Conservation (phyloP, 1,140 invertebrate species). For the Lordiphosa stackelbergi region DNA sequence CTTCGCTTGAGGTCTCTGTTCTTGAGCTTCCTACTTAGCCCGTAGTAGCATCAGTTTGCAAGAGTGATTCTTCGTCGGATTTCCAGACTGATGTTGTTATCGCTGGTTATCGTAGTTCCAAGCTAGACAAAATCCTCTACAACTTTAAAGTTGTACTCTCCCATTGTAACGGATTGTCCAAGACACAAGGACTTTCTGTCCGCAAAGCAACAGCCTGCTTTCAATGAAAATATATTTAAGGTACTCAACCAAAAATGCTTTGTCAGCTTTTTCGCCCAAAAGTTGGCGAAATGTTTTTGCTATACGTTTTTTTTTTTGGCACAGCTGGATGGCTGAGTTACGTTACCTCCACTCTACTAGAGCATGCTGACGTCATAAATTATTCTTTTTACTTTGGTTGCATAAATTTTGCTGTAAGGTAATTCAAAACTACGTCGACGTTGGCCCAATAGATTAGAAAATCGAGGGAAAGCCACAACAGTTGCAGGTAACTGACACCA, state of each 20-base stretch:
- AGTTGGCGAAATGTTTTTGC: slow-evolving; percentile 29
- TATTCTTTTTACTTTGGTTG: slow-evolving; percentile 4
- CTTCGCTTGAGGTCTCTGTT: too few relatives aligned
- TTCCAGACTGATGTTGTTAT: too few relatives aligned
- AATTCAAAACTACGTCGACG: slow-evolving; percentile 23
- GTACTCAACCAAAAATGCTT: slow-evolving; percentile 1
- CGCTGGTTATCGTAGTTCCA: too few relatives aligned
- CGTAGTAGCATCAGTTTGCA: too few relatives aligned
- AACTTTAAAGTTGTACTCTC: too few relatives aligned
- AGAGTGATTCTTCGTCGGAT: too few relatives aligned
- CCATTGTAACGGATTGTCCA: too few relatives aligned
- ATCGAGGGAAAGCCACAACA: background rate
- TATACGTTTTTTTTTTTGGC: slow-evolving; percentile 14
- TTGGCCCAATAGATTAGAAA: slow-evolving; percentile 14
- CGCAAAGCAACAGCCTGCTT: too few relatives aligned
- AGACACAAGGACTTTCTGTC: too few relatives aligned
- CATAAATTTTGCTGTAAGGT: slow-evolving; percentile 14
- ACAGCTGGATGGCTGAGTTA: slow-evolving; percentile 3
- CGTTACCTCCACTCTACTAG: background rate
- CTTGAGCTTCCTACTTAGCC: too few relatives aligned
- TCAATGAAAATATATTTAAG: slow-evolving; percentile 3
- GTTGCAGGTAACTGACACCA: slow-evolving; percentile 34
- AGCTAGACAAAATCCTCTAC: too few relatives aligned
- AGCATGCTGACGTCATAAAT: slow-evolving; percentile 28
- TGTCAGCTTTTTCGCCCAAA: slow-evolving; percentile 24